Conservation (phyloP, 2,888 invertebrate genomes). For the Schizotus pectinicornis region DNA sequence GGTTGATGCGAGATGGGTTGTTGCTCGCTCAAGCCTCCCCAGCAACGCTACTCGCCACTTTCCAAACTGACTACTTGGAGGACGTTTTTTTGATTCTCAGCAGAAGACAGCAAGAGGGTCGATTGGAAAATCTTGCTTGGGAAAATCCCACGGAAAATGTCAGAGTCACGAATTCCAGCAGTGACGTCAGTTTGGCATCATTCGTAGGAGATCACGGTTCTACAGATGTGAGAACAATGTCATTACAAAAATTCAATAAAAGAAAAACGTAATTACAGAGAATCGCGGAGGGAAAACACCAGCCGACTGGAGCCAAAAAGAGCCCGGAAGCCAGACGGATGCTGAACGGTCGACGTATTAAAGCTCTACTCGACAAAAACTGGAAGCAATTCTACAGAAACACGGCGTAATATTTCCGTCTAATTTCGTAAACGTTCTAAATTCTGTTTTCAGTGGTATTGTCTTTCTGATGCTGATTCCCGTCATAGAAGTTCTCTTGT, state of each 20-base stretch:
- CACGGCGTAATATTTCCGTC: slow-evolving; percentile 22
- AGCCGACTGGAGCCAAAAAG: neutral
- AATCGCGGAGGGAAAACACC: slow-evolving; percentile 56
- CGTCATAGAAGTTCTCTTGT: slow-evolving; percentile 77
- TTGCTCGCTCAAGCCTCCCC: slow-evolving; percentile 88
- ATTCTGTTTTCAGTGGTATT: slow-evolving; percentile 69
- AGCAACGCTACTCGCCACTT: slow-evolving; percentile 69
- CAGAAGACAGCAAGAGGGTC: slow-evolving; percentile 63
- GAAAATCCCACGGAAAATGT: slow-evolving; percentile 1
- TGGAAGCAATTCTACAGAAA: slow-evolving; percentile 47
- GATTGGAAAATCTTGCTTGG: slow-evolving; percentile 32
- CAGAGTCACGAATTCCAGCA: slow-evolving; percentile 16
- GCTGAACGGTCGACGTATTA: slow-evolving; percentile 14
- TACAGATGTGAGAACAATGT: slow-evolving; percentile 39
- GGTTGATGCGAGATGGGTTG: slow-evolving; percentile 85
- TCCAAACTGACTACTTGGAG: slow-evolving; percentile 78
- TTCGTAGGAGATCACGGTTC: slow-evolving; percentile 38
- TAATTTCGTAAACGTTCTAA: neutral
- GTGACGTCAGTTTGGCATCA: slow-evolving; percentile 16
- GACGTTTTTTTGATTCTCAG: slow-evolving; percentile 87
- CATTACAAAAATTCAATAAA: neutral
- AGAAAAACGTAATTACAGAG: slow-evolving; percentile 52
- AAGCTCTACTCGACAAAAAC: slow-evolving; percentile 43
- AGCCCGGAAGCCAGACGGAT: slow-evolving; percentile 4
- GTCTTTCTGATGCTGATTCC: slow-evolving; percentile 84